These are phyloP conservation scores for Scophthalmus maximus DNA, from an alignment of 2,113 vertebrate species.

Conservation along the genomic window DNA sequence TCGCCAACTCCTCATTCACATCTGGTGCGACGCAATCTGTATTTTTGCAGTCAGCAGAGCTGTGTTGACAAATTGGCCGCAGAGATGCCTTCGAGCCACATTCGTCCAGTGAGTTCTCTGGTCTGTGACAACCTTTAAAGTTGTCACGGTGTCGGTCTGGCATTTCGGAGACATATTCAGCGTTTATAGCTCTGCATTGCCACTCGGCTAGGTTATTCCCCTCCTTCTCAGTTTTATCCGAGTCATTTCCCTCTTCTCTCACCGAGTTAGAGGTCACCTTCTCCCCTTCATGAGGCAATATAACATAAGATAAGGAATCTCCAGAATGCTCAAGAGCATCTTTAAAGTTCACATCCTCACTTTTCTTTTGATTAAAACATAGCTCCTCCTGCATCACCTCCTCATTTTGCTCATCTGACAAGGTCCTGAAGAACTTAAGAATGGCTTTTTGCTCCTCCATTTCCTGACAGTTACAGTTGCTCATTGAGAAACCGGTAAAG, in stretches of 20 bases:
- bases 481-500: conserved; percentile 79
- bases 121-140: neutral
- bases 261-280: conserved; percentile 35
- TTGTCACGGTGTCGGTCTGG: neutral
- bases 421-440: conserved; percentile 80
- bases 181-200: neutral
- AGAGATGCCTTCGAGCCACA: neutral
- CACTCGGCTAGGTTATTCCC: conserved; percentile 20
- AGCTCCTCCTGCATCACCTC: conserved; percentile 22
- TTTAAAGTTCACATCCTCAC: conserved; percentile 12
- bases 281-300: conserved; percentile 22
- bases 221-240: conserved; percentile 74
- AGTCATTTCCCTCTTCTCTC: conserved; percentile 80
- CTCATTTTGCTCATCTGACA: conserved; percentile 46
- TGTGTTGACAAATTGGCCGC: conserved; percentile 10
- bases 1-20: neutral
- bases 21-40: conserved; percentile 5
- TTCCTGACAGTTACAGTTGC: conserved; percentile 59
- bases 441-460: conserved; percentile 77
- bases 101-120: neutral
- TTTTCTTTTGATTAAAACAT: conserved; percentile 28
- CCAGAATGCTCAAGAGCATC: conserved; percentile 1
- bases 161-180: neutral
- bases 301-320: conserved; percentile 6
- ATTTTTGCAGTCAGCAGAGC: conserved; percentile 14